Evolutionary conservation across 1,140 invertebrate species (phyloP), one percentile per base, ranked within the genome.

Genomic region (Aethina tumida): DNA sequence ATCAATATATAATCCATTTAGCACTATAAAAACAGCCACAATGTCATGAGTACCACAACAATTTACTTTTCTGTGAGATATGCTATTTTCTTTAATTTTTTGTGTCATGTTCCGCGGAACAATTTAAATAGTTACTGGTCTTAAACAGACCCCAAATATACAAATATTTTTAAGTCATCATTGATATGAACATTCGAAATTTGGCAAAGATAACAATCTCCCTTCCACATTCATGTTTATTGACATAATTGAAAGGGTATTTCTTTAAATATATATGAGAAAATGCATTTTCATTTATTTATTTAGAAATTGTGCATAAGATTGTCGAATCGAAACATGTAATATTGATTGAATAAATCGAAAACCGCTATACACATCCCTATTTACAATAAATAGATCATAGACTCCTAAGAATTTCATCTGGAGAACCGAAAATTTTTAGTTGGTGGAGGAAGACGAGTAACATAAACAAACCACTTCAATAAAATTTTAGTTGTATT

Each of bases 141-240:
- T n/a, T n/a, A n/a, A n/a, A n/a, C n/a, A n/a, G n/a, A n/a, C 25
- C 28, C 25, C 18, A 35, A 38, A 36, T 43, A 25, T 35, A 44
- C 36, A 39, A 44, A 35, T 44, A 35, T 21, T 35, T 43, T 27
- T 31, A 39, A 20, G 21, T 17, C 6, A 16, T 12, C 13, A 37
- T 43, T 30, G 35, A 39, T 44, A 44, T 44, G 42, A 44, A 44
- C 42, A 44, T 35, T 44, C 42, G 42, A 34, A 36, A 44, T 38
- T 28, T 35, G 35, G 35, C 35, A 29, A n/a, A n/a, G 39, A 24
- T 27, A 24, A 27, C 14, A 6, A 22, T 35, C 25, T 18, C 22
- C 16, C n/a, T 24, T 43, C 26, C 39, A 44, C 42, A 44, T 44
- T 39, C 35, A 44, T n/a, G 36, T 39, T 29, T 43, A 43, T 43